phyloP scores from a whole-genome alignment of 2,888 invertebrate species.

The Lithophane leautieri region DNA sequence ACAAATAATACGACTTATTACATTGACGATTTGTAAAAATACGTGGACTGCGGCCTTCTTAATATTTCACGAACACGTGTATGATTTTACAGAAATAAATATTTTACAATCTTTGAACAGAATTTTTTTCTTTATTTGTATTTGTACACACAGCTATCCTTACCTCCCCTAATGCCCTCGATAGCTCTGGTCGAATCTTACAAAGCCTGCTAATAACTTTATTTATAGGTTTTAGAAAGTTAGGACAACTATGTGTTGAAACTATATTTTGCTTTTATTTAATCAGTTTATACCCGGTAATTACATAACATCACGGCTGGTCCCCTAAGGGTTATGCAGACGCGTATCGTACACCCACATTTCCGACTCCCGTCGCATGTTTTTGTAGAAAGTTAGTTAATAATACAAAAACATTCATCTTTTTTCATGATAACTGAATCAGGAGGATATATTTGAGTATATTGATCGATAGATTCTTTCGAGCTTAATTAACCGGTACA shows the following conservation, averaged over 20 bases:
- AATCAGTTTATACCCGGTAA: too few relatives aligned
- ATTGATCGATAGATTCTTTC: neutral
- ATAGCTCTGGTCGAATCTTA: too few relatives aligned
- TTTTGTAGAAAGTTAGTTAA: neutral
- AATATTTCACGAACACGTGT: slow-evolving; percentile 29
- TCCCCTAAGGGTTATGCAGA: too few relatives aligned
- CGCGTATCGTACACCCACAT: neutral
- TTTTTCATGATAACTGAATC: too few relatives aligned
- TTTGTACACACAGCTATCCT: too few relatives aligned
- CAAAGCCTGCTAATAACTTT: too few relatives aligned
- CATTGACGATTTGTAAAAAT: slow-evolving; percentile 3
- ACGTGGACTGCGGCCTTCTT: slow-evolving; percentile 21
- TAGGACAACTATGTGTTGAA: too few relatives aligned
- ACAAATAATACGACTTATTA: slow-evolving; percentile 4
- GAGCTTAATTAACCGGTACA: neutral
- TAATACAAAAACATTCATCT: neutral
- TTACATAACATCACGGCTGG: too few relatives aligned
- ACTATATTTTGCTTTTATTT: too few relatives aligned
- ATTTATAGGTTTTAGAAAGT: too few relatives aligned
- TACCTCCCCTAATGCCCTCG: too few relatives aligned
- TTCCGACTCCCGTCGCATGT: neutral
- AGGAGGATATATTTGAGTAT: neutral
- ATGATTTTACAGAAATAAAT: slow-evolving; percentile 54
- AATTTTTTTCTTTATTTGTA: neutral
- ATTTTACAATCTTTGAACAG: slow-evolving; percentile 39